Conservation (phyloP, 2,113 vertebrate species). For the Puffinus mauretanicus region DNA sequence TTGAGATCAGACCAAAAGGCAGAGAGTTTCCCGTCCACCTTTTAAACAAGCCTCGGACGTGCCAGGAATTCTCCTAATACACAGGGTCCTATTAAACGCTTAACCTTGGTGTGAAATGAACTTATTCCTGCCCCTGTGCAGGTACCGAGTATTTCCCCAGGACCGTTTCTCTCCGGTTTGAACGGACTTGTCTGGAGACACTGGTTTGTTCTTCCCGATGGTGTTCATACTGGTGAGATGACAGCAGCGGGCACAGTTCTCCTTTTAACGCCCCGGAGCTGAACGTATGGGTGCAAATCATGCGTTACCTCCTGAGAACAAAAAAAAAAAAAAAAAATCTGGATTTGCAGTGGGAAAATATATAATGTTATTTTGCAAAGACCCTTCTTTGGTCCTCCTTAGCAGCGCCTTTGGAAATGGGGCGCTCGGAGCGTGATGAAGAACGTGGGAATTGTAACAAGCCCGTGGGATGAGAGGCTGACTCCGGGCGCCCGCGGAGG, state of each 20-base stretch:
- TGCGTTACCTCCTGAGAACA: not conserved
- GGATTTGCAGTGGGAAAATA: not conserved
- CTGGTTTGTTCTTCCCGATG: not conserved
- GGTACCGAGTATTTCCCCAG: not conserved
- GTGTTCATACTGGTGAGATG: not conserved
- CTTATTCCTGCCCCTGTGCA: constrained; percentile 12
- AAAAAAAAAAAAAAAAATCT: not conserved
- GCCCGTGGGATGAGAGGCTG: not conserved
- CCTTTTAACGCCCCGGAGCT: not conserved
- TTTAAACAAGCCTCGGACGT: constrained; percentile 44
- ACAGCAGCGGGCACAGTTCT: not conserved
- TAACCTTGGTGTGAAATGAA: constrained; percentile 30
- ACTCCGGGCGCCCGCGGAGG: not conserved
- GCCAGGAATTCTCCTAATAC: constrained; percentile 44
- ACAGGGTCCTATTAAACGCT: constrained; percentile 49
- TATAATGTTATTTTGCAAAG: not conserved
- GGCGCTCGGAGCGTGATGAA: not conserved
- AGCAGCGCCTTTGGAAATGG: not conserved
- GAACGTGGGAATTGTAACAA: not conserved
- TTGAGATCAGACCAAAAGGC: constrained; percentile 23
- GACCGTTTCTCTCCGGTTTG: not conserved
- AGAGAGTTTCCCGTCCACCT: constrained; percentile 53
- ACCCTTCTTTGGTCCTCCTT: not conserved
- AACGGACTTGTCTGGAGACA: not conserved
- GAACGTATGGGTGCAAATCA: not conserved